Evolutionary conservation across 1,140 invertebrate genomes (phyloP).

Genomic region (Cydia strobilella): DNA sequence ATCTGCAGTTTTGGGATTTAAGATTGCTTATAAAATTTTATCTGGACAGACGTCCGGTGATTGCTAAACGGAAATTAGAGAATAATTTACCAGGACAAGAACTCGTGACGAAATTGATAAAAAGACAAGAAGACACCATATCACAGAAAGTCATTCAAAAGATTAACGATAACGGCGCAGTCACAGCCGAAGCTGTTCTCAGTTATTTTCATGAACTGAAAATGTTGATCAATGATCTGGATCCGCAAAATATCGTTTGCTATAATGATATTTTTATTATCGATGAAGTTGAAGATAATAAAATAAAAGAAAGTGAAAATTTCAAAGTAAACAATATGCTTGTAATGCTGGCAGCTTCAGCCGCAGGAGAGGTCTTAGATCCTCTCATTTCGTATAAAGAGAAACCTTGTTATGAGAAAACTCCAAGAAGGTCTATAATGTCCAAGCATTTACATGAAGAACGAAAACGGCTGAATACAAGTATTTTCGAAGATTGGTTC

Average conservation of each 20-base stretch:
- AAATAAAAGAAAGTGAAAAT: not conserved
- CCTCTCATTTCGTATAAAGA: not conserved
- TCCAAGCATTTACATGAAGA: not conserved
- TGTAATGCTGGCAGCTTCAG: slow-evolving; percentile 2
- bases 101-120: not conserved
- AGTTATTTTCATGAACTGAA: slow-evolving; percentile 11
- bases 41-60: slow-evolving; percentile 6
- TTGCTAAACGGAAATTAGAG: not conserved
- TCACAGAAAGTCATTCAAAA: not conserved
- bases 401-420: slow-evolving; percentile 3
- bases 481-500: slow-evolving; percentile 10
- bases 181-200: not conserved
- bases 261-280: not conserved
- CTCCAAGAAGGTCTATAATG: slow-evolving; percentile 9
- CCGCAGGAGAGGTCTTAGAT: not conserved
- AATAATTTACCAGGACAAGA: not conserved
- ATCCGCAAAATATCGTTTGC: slow-evolving; percentile 15
- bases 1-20: not conserved
- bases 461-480: not conserved
- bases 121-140: not conserved
- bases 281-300: not conserved
- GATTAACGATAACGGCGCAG: not conserved
- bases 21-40: slow-evolving; percentile 2
- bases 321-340: slow-evolving; percentile 1
- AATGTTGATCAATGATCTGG: not conserved